Conservation (phyloP, 2,113 vertebrate species). For the Tylochromis polylepis region DNA sequence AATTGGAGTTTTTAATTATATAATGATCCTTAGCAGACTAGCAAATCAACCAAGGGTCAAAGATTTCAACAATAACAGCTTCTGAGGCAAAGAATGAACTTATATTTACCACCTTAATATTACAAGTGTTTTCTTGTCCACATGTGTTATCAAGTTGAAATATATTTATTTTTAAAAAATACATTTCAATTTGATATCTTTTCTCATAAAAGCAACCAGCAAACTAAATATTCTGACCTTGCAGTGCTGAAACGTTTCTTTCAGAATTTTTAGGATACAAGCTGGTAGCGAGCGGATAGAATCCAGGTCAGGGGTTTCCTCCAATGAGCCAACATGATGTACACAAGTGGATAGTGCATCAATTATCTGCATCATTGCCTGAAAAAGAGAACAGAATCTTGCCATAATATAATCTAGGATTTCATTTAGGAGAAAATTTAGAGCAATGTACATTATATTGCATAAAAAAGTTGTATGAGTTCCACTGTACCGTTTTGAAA, state of each 20-base stretch:
- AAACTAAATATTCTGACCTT: constrained; percentile 72
- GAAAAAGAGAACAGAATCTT: background rate
- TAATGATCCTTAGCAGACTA: background rate
- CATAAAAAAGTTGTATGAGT: background rate
- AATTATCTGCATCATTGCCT: constrained; percentile 82
- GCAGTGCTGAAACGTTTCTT: constrained; percentile 85
- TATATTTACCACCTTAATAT: background rate
- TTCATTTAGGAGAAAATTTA: background rate
- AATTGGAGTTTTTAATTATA: background rate
- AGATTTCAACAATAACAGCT: background rate
- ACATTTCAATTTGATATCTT: background rate
- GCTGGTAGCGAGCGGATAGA: constrained; percentile 80
- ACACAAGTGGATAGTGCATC: constrained; percentile 79
- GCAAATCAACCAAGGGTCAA: background rate
- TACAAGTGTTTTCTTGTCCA: too few relatives aligned
- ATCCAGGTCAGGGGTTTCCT: constrained; percentile 67
- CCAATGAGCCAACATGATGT: constrained; percentile 72
- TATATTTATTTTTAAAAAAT: background rate
- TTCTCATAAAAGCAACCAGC: background rate
- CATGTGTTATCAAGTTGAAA: too few relatives aligned
- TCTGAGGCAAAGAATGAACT: background rate
- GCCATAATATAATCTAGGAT: background rate
- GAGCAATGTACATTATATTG: background rate
- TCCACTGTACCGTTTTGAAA: background rate
- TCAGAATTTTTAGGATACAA: constrained; percentile 82